phyloP scores from a whole-genome alignment of 2,888 invertebrate species.

The Rhogogaster chlorosoma region DNA sequence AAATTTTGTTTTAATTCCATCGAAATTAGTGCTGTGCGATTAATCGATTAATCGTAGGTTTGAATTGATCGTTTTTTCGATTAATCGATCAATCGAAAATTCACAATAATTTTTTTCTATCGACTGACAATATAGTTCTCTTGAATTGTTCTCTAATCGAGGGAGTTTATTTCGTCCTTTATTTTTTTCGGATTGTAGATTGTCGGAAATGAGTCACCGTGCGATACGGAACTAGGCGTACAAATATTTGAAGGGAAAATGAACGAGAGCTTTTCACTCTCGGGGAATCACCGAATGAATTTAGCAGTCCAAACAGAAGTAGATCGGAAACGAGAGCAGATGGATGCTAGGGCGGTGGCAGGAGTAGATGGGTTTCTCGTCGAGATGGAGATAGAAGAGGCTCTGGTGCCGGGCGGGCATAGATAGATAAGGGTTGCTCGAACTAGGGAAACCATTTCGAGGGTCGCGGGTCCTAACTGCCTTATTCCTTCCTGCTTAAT shows the following conservation, averaged over 20 bases:
- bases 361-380: slow-evolving; percentile 23
- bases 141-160: background rate
- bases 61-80: too few relatives aligned
- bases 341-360: background rate
- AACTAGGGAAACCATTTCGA: slow-evolving; percentile 51
- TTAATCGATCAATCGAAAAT: too few relatives aligned
- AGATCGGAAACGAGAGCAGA: slow-evolving; percentile 31
- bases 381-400: slow-evolving; percentile 54
- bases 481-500: slow-evolving; percentile 53
- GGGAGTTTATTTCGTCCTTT: background rate
- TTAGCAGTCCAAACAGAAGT: slow-evolving; percentile 56
- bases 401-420: slow-evolving; percentile 29
- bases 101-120: too few relatives aligned
- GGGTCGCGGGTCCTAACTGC: slow-evolving; percentile 51
- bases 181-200: background rate
- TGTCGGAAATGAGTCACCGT: background rate
- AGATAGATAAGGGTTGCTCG: slow-evolving; percentile 52
- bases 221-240: background rate
- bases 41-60: too few relatives aligned
- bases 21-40: too few relatives aligned
- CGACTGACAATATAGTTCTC: too few relatives aligned
- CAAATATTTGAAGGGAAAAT: slow-evolving; percentile 22
- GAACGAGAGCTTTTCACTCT: slow-evolving; percentile 7
- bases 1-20: too few relatives aligned
- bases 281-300: slow-evolving; percentile 58